These are phyloP conservation scores for Tyrannus savana DNA, from an alignment of 2,113 vertebrate genomes.

Conservation along the genomic window DNA sequence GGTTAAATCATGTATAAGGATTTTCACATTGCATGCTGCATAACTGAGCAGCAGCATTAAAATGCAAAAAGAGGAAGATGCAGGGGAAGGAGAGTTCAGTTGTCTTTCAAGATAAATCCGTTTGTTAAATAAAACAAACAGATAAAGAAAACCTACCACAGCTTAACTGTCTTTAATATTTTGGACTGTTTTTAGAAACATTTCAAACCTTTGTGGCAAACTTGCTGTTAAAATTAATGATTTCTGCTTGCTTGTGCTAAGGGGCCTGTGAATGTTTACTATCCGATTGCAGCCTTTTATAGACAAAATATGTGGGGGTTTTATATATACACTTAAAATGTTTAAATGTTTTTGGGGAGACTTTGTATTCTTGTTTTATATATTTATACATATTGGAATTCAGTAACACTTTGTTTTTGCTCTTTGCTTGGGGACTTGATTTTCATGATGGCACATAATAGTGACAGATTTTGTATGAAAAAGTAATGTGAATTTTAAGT, in stretches of 20 bases:
- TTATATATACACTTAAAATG: background rate
- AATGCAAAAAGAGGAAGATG: background rate
- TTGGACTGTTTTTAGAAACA: conserved; percentile 23
- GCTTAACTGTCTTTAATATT: conserved; percentile 12
- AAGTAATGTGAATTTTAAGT: conserved; percentile 15
- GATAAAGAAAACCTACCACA: background rate
- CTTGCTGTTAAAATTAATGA: conserved; percentile 42
- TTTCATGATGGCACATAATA: conserved; percentile 32
- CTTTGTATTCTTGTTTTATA: background rate
- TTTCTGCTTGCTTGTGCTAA: background rate
- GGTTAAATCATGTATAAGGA: background rate
- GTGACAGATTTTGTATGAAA: background rate
- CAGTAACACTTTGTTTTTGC: background rate
- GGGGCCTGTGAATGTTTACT: conserved; percentile 21
- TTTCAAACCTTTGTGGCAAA: conserved; percentile 4
- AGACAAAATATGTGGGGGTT: background rate
- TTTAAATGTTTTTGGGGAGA: background rate
- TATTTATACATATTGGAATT: background rate
- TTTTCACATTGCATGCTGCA: background rate
- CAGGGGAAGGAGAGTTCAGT: conserved; percentile 2
- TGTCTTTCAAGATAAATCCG: background rate
- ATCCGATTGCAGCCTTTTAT: background rate
- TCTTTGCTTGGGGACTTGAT: background rate
- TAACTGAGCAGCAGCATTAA: background rate
- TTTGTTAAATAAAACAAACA: conserved; percentile 28